Evolutionary conservation across 2,888 invertebrate genomes (phyloP).

Genomic region (Acleris sparsana): DNA sequence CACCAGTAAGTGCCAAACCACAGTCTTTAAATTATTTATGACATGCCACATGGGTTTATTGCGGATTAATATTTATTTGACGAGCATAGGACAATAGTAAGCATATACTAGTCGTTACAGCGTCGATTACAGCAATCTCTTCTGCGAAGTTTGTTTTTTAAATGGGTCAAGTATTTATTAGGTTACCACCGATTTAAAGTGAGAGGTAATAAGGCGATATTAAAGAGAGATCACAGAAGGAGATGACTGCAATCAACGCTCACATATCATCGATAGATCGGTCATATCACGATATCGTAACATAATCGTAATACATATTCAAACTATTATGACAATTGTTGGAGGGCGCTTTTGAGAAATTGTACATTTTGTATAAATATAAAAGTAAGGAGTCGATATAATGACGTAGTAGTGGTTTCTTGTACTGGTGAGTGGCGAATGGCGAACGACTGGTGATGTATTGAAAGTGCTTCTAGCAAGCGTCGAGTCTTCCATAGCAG

Average conservation of each 20-base stretch:
- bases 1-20: conserved; percentile 74
- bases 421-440: conserved; percentile 57
- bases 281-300: conserved; percentile 53
- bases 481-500: conserved; percentile 83
- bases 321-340: conserved; percentile 53
- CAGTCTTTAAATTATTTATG: conserved; percentile 48
- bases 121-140: conserved; percentile 57
- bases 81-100: conserved; percentile 61
- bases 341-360: conserved; percentile 75
- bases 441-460: conserved; percentile 77
- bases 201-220: conserved; percentile 32
- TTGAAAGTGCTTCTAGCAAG: conserved; percentile 81
- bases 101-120: conserved; percentile 44
- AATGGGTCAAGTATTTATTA: conserved; percentile 6
- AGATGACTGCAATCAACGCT: conserved; percentile 58
- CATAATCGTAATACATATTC: conserved; percentile 54
- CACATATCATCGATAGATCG: conserved; percentile 43
- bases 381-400: conserved; percentile 78
- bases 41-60: conserved; percentile 40
- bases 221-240: conserved; percentile 38
- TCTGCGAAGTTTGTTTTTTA: conserved; percentile 1
- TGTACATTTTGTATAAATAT: conserved; percentile 82
- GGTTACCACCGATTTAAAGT: neutral
- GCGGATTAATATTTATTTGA: conserved; percentile 47
- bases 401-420: conserved; percentile 68